phyloP scores from a whole-genome alignment of 1,140 invertebrate species.

The Bombus sibiricus region DNA sequence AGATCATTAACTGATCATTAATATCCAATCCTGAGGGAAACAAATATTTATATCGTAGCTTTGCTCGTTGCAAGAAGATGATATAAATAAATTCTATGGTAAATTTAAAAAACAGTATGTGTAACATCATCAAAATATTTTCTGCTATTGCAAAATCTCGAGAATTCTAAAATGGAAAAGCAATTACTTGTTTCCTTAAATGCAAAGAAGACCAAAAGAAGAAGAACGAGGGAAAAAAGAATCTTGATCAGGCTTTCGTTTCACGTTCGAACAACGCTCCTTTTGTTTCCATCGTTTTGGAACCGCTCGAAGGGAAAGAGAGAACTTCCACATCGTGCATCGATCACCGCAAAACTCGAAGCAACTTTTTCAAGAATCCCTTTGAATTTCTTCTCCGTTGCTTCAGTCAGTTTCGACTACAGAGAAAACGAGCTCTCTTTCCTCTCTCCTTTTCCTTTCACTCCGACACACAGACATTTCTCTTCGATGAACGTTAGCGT shows the following conservation, averaged over 20 bases:
- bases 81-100: too few relatives aligned
- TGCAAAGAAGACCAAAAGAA: neutral
- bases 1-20: too few relatives aligned
- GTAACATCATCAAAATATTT: too few relatives aligned
- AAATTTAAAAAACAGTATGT: too few relatives aligned
- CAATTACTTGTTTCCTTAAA: neutral
- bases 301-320: conserved; percentile 1
- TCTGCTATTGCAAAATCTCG: neutral
- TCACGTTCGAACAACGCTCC: conserved; percentile 1
- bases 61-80: too few relatives aligned
- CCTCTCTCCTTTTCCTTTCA: neutral
- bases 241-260: conserved; percentile 1
- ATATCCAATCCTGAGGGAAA: too few relatives aligned
- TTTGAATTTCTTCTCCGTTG: conserved; percentile 43
- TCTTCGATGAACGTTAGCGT: conserved; percentile 51
- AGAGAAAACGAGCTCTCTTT: conserved; percentile 25
- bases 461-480: conserved; percentile 11
- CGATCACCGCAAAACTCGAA: conserved; percentile 48
- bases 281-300: conserved; percentile 18
- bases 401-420: conserved; percentile 35
- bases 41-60: too few relatives aligned
- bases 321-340: conserved; percentile 5
- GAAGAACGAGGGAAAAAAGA: neutral
- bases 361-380: conserved; percentile 48
- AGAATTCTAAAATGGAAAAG: neutral